Percentiles rank a stretch among this genome's conserved stretches.
These are phyloP conservation scores for Nomada hirtipes DNA, from an alignment of 2,888 invertebrate genomes.

Conservation along the genomic window DNA sequence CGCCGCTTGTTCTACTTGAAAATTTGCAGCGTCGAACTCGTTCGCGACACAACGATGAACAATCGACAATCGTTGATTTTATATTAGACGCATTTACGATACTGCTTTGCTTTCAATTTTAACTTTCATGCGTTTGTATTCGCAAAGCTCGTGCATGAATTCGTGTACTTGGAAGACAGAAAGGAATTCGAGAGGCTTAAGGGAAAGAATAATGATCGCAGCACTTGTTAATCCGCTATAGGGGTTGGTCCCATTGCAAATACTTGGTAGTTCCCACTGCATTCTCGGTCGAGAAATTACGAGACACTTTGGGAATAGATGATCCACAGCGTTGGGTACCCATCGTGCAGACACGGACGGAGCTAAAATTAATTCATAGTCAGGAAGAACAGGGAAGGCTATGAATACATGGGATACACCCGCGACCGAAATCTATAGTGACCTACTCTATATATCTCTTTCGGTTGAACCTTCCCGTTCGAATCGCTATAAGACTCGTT, in stretches of 20 bases:
- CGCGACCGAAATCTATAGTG: slow-evolving; percentile 7
- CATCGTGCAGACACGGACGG: slow-evolving; percentile 32
- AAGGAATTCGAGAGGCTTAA: not conserved
- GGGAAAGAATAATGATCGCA: slow-evolving; percentile 39
- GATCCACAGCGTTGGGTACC: slow-evolving; percentile 27
- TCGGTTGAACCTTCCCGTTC: not conserved
- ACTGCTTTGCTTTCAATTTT: not conserved
- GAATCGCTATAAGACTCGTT: not conserved
- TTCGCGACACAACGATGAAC: not conserved
- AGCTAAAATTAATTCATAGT: slow-evolving; percentile 71
- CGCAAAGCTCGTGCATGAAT: not conserved
- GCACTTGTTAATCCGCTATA: slow-evolving; percentile 46
- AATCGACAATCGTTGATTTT: not conserved
- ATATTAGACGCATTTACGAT: not conserved
- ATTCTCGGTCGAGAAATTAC: slow-evolving; percentile 61
- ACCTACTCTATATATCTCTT: slow-evolving; percentile 25
- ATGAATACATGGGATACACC: slow-evolving; percentile 61
- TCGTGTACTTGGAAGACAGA: not conserved
- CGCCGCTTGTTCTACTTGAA: not conserved
- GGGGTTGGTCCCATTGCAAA: slow-evolving; percentile 36
- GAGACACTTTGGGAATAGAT: slow-evolving; percentile 69
- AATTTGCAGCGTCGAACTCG: not conserved
- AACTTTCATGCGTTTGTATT: no score
- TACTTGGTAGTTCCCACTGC: slow-evolving; percentile 41
- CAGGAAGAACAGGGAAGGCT: slow-evolving; percentile 32